Percentiles rank a stretch among this genome's conserved stretches.
Conservation (phyloP, 2,113 vertebrate genomes). For the Neotoma lepida region DNA sequence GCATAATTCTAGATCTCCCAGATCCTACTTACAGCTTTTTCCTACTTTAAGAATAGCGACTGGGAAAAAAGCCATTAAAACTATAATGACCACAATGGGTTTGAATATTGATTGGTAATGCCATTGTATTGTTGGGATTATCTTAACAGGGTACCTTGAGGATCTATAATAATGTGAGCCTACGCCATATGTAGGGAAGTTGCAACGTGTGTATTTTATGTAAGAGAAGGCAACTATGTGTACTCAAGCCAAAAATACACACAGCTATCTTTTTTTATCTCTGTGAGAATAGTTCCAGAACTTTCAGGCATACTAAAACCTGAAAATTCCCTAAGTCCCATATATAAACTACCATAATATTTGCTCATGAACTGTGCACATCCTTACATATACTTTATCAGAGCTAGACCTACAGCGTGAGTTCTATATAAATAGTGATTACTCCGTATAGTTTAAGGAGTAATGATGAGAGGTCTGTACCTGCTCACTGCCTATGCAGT, state of each 20-base stretch:
- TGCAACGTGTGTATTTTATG: not conserved
- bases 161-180: not conserved
- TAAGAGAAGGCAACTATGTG: not conserved
- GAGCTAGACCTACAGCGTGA: not conserved
- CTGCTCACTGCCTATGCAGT: not conserved
- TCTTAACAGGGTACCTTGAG: not conserved
- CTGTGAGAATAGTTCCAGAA: not conserved
- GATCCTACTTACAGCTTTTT: not conserved
- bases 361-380: not conserved
- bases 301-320: not conserved
- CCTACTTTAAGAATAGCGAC: not conserved
- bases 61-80: not conserved
- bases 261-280: not conserved
- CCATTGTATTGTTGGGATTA: not conserved
- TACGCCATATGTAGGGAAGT: not conserved
- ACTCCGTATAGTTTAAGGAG: not conserved
- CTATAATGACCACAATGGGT: not conserved
- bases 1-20: not conserved
- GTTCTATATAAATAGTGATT: not conserved
- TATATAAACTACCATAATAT: not conserved
- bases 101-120: not conserved
- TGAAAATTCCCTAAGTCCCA: not conserved
- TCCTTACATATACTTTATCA: not conserved
- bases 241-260: not conserved
- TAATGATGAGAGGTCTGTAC: not conserved